These are phyloP conservation scores for Amblyteles armatorius DNA, from an alignment of 2,888 invertebrate genomes.

Conservation along the genomic window DNA sequence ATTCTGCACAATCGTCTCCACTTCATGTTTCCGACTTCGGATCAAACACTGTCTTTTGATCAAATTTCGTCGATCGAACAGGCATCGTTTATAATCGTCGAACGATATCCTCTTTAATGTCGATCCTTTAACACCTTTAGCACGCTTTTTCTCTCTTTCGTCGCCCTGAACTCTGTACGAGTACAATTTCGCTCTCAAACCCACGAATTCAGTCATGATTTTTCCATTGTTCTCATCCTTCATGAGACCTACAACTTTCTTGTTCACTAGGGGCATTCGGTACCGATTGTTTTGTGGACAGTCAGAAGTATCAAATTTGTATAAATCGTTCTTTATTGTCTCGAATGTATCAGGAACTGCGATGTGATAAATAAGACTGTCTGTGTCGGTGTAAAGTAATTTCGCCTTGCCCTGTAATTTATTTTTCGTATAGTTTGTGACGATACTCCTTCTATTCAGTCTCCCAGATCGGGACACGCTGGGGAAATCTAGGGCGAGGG, in stretches of 20 bases:
- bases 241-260: constrained; percentile 76
- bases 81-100: constrained; percentile 29
- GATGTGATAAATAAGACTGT: constrained; percentile 53
- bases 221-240: constrained; percentile 75
- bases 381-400: constrained; percentile 57
- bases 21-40: background rate
- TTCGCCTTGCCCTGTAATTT: constrained; percentile 48
- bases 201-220: constrained; percentile 70
- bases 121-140: constrained; percentile 41
- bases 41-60: too few species aligned
- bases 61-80: background rate
- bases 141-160: constrained; percentile 65
- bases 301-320: constrained; percentile 77
- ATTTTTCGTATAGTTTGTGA: constrained; percentile 47
- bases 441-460: too few species aligned
- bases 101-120: constrained; percentile 28
- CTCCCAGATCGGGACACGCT: too few species aligned
- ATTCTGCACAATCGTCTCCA: constrained; percentile 37
- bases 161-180: background rate
- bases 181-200: constrained; percentile 42
- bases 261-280: constrained; percentile 72
- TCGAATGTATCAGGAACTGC: constrained; percentile 32
- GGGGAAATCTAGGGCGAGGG: too few species aligned
- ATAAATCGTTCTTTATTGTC: constrained; percentile 63
- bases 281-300: constrained; percentile 69